Percentiles rank a stretch among this genome's conserved stretches.
Evolutionary conservation across 2,113 vertebrate species (phyloP).

Genomic region (Micronycteris hirsuta): DNA sequence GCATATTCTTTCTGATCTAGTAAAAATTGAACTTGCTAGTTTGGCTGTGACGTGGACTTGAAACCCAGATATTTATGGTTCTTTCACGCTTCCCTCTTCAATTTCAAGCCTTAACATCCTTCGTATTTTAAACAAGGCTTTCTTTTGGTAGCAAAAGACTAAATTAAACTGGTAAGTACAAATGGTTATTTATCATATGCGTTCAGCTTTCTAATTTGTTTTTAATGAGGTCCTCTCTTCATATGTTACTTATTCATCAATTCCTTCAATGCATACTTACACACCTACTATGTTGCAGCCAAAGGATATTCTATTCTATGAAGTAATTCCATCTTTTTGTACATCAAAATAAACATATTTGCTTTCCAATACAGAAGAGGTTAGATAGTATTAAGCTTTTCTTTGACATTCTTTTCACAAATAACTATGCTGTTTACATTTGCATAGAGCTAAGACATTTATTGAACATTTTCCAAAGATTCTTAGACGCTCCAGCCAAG

Average conservation of each 20-base stretch:
- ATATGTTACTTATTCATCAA: conserved; percentile 3
- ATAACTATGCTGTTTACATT: conserved; percentile 49
- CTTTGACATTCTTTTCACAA: conserved; percentile 53
- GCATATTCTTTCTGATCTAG: background rate
- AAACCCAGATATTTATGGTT: background rate
- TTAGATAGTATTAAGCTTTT: conserved; percentile 48
- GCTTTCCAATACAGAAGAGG: background rate
- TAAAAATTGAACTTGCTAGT: background rate
- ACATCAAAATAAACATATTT: conserved; percentile 35
- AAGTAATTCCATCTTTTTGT: conserved; percentile 9
- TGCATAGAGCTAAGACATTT: conserved; percentile 52
- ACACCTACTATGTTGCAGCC: background rate
- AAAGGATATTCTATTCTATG: background rate
- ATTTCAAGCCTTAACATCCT: background rate
- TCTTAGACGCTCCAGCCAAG: conserved; percentile 55
- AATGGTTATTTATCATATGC: conserved; percentile 15
- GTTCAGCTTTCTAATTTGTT: conserved; percentile 33
- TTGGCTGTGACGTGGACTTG: background rate
- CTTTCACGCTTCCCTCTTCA: background rate
- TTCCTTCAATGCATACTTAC: background rate
- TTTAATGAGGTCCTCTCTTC: conserved; percentile 39
- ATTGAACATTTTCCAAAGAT: conserved; percentile 63
- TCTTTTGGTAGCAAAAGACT: background rate
- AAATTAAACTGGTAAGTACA: background rate
- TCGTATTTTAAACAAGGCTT: background rate